A percentile compares a stretch with the other conserved stretches of the same genome.
These are phyloP conservation scores for Drosophila tsacasi DNA, from an alignment of 1,140 invertebrate species.

Conservation along the genomic window DNA sequence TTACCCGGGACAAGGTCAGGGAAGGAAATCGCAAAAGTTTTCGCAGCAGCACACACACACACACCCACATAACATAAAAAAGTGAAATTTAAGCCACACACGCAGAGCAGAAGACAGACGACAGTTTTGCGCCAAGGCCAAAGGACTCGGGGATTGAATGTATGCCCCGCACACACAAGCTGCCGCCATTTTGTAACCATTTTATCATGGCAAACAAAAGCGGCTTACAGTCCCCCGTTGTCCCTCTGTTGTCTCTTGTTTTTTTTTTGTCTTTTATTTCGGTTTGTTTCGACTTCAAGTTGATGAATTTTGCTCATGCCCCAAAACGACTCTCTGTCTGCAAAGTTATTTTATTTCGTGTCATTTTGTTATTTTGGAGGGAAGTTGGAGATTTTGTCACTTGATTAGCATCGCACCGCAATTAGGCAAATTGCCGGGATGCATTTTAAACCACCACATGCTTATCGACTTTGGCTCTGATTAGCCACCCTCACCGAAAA, in stretches of 20 bases:
- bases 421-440: slow-evolving; percentile 71
- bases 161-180: slow-evolving; percentile 39
- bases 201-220: slow-evolving; percentile 74
- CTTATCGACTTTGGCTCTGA: slow-evolving; percentile 61
- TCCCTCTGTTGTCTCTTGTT: slow-evolving; percentile 3
- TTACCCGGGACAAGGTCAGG: slow-evolving; percentile 32
- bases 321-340: slow-evolving; percentile 44
- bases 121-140: slow-evolving; percentile 72
- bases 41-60: slow-evolving; percentile 25
- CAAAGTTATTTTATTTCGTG: slow-evolving; percentile 67
- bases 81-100: slow-evolving; percentile 71
- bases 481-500: slow-evolving; percentile 15
- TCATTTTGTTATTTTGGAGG: slow-evolving; percentile 32
- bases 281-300: slow-evolving; percentile 49
- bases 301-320: slow-evolving; percentile 68
- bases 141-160: slow-evolving; percentile 31
- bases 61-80: slow-evolving; percentile 51
- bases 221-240: slow-evolving; percentile 31
- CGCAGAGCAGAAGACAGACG: slow-evolving; percentile 54
- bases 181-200: slow-evolving; percentile 78
- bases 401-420: slow-evolving; percentile 63
- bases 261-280: slow-evolving; percentile 19
- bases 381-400: slow-evolving; percentile 49
- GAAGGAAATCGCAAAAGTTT: slow-evolving; percentile 59
- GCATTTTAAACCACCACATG: slow-evolving; percentile 55